phyloP scores from a whole-genome alignment of 2,797 vertebrate species.

The Fistularia commersonii region DNA sequence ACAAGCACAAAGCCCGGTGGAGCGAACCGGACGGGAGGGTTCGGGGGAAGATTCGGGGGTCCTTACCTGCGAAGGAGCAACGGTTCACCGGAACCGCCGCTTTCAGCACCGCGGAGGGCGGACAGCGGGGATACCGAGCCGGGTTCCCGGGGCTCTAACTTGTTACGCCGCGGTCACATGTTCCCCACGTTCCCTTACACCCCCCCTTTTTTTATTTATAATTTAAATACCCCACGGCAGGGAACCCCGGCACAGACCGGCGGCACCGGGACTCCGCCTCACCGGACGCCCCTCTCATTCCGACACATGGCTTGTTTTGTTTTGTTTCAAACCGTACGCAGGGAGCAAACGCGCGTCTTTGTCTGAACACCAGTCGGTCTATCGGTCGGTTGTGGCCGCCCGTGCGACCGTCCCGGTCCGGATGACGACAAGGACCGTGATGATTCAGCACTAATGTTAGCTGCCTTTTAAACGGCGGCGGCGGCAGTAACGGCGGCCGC shows the following conservation, averaged over 20 bases:
- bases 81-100: constrained; percentile 34
- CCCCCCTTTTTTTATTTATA: constrained; percentile 1
- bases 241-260: constrained; percentile 45
- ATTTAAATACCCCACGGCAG: constrained; percentile 13
- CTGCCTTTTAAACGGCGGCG: constrained; percentile 45
- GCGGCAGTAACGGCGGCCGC: constrained; percentile 10
- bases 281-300: constrained; percentile 43
- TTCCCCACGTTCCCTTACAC: not conserved
- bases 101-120: constrained; percentile 38
- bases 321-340: constrained; percentile 44
- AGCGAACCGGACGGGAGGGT: constrained; percentile 1
- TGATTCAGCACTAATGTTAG: constrained; percentile 72
- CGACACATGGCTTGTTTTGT: constrained; percentile 56
- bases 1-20: not conserved
- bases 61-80: constrained; percentile 44
- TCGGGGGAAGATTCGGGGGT: not conserved
- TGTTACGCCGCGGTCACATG: not conserved
- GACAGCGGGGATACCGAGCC: constrained; percentile 17
- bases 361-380: constrained; percentile 45
- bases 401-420: constrained; percentile 20
- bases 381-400: constrained; percentile 22
- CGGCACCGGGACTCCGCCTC: constrained; percentile 6
- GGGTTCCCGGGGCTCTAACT: constrained; percentile 4
- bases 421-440: constrained; percentile 54
- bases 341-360: constrained; percentile 40